Evolutionary conservation across 1,140 invertebrate species (phyloP).

Genomic region (Platyscapa corneri): DNA sequence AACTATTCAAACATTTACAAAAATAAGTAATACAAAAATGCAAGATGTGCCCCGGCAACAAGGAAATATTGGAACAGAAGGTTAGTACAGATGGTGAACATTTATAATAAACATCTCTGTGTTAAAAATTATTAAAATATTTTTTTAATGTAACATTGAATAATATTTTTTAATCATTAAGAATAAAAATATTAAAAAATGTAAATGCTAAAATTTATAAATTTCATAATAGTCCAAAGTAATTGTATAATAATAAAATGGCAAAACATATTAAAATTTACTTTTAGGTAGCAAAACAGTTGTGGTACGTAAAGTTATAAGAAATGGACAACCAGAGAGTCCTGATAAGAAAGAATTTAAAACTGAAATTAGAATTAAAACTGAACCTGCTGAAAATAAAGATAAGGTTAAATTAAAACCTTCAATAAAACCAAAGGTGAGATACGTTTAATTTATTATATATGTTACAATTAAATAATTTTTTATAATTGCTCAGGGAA

Average conservation of each 20-base stretch:
- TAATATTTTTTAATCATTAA: too few relatives aligned
- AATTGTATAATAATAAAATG: too few relatives aligned
- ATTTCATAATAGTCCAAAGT: too few relatives aligned
- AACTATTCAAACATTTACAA: constrained; percentile 81
- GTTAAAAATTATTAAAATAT: too few relatives aligned
- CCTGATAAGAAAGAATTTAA: constrained; percentile 57
- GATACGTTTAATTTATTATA: background rate
- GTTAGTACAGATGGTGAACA: constrained; percentile 44
- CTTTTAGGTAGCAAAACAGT: constrained; percentile 62
- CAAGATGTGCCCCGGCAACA: constrained; percentile 64
- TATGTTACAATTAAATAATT: background rate
- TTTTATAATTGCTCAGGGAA: constrained; percentile 44
- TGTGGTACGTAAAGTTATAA: constrained; percentile 69
- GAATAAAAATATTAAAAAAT: too few relatives aligned
- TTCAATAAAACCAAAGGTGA: constrained; percentile 68
- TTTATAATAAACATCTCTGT: too few relatives aligned
- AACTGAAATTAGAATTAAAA: constrained; percentile 57
- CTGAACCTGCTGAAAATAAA: constrained; percentile 57
- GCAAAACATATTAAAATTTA: background rate
- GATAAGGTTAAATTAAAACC: constrained; percentile 66
- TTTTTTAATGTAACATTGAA: too few relatives aligned
- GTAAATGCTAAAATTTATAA: too few relatives aligned
- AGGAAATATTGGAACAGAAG: constrained; percentile 59
- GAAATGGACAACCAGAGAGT: constrained; percentile 71
- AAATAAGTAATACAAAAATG: constrained; percentile 75